phyloP scores from a whole-genome alignment of 2,797 vertebrate species.

The Coluber constrictor region DNA sequence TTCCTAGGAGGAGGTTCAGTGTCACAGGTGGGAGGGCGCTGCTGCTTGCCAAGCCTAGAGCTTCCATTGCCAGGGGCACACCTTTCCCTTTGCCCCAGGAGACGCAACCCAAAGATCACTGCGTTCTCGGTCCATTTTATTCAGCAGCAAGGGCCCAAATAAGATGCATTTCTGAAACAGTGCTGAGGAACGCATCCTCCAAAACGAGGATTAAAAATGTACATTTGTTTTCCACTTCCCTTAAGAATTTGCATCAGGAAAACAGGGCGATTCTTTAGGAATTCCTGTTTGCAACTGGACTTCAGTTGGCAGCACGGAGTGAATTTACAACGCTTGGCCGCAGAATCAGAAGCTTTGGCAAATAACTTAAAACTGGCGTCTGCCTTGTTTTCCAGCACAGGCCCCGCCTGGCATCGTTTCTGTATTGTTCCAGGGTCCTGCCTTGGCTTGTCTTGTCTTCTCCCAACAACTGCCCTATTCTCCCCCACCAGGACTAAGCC shows the following conservation, averaged over 20 bases:
- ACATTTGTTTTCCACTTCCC: constrained; percentile 42
- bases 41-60: background rate
- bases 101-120: background rate
- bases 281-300: background rate
- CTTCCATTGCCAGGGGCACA: background rate
- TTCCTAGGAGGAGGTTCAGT: too few relatives aligned
- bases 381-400: constrained; percentile 28
- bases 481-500: background rate
- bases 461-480: background rate
- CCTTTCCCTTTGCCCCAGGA: background rate
- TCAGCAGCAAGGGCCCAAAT: constrained; percentile 30
- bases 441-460: background rate
- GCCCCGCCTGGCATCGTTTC: constrained; percentile 11
- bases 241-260: constrained; percentile 38
- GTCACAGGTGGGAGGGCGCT: accelerated
- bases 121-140: constrained; percentile 50
- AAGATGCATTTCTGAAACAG: background rate
- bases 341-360: constrained; percentile 75
- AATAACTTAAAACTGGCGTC: constrained; percentile 69
- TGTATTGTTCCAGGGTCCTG: background rate
- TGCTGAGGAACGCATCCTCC: constrained; percentile 53
- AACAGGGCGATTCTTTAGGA: background rate
- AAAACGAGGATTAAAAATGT: constrained; percentile 57
- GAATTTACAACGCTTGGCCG: constrained; percentile 40
- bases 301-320: constrained; percentile 26